Evolutionary conservation across 2,888 invertebrate genomes (phyloP), one percentile per base, ranked within the genome.

Genomic region (Ochropleura leucogaster): DNA sequence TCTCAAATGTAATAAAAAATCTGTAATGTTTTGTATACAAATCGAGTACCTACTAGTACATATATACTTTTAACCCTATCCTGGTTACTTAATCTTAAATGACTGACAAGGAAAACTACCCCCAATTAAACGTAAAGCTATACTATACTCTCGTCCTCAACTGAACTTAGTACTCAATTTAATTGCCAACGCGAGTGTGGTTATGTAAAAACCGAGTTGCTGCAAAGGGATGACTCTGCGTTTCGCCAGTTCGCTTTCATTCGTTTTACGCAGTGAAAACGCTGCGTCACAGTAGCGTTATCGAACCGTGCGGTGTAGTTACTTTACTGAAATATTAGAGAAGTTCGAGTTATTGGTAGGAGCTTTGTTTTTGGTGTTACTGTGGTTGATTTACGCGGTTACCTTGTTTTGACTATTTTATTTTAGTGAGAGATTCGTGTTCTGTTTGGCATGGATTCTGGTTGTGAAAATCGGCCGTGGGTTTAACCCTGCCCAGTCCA

Each of bases 201-300:
- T 69, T 74, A 79, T 77, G 75, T 83, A 87, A 85, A 87, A 84
- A 81, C 72, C 6, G 42, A 72, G 77, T 84, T 72, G 68, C 73
- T 77, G 84, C 77, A 82, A 81, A 85, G 51, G 70, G 68, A 81
- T 89, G 90, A 89, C 86, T 85, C 46, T 66, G 87, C 85, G 51
- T 76, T 85, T 87, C 74, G 53, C 70, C 68, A 80, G 82, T 87
- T 88, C 73, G 87, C 87, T 87, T 84, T 82, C 80, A 77, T 87
- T 82, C 84, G 77, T 85, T 85, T 87, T 83, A 86, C 82, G 88
- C 73, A 76, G 77, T 69, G 77, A 76, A 89, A 87, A 66, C 71
- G 88, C 89, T 72, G 57, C 81, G 88, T 90, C 90, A 89, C 74
- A 77, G 78, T 73, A 78, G 83, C 85, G 83, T 89, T 88, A 88